Percentiles rank a stretch among this genome's conserved stretches.
These are phyloP conservation scores for Callospermophilus lateralis DNA, from an alignment of 2,113 vertebrate genomes.

Conservation along the genomic window DNA sequence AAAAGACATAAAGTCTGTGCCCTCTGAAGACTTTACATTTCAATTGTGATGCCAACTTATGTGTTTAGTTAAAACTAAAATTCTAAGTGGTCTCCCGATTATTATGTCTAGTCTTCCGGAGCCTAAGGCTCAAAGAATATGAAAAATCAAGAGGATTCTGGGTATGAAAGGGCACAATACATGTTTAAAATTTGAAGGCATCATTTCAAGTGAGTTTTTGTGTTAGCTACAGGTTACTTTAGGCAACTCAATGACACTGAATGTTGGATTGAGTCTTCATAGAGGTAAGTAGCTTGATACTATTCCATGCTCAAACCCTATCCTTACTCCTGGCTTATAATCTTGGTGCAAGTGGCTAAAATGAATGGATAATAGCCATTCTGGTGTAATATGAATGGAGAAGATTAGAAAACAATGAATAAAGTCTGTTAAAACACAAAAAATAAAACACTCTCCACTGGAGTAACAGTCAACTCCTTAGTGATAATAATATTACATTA, in stretches of 20 bases:
- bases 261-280: background rate
- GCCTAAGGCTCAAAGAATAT: background rate
- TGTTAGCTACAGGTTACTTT: background rate
- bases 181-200: background rate
- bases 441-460: background rate
- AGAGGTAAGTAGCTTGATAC: background rate
- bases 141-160: background rate
- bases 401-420: conserved; percentile 74
- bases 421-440: conserved; percentile 31
- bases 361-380: conserved; percentile 65
- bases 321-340: background rate
- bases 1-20: conserved; percentile 72
- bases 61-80: conserved; percentile 64
- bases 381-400: conserved; percentile 76
- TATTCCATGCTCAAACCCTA: background rate
- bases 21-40: conserved; percentile 60
- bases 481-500: background rate
- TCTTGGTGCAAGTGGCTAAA: background rate
- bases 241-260: background rate
- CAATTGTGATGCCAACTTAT: conserved; percentile 49
- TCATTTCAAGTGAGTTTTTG: background rate
- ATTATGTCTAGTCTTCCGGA: background rate
- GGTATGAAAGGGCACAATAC: background rate
- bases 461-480: background rate
- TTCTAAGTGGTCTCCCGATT: conserved; percentile 5